phyloP scores from a whole-genome alignment of 1,140 invertebrate species.

The Aethina tumida region DNA sequence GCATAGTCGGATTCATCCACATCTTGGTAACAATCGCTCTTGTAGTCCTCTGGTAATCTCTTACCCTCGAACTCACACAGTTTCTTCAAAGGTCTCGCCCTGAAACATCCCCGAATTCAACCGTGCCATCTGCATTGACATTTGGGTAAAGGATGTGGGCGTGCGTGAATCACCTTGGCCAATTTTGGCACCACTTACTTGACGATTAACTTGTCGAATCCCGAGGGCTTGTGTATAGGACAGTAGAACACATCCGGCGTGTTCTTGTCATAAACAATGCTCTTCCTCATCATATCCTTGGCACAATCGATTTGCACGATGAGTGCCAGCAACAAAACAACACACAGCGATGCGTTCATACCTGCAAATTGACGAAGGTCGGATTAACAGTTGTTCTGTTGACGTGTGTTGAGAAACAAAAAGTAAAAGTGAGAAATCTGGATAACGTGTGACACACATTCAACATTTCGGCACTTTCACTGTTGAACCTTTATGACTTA shows the following conservation, averaged over 20 bases:
- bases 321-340: no score
- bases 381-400: no score
- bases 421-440: no score
- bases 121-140: neutral
- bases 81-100: conserved; percentile 57
- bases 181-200: conserved; percentile 32
- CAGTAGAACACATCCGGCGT: conserved; percentile 78
- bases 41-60: conserved; percentile 60
- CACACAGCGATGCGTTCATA: no score
- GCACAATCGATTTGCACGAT: no score
- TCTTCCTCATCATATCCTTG: conserved; percentile 70
- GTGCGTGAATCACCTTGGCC: neutral
- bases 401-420: no score
- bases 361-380: no score
- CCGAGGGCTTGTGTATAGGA: conserved; percentile 65
- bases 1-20: conserved; percentile 72
- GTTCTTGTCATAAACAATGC: conserved; percentile 73
- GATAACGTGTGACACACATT: no score
- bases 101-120: conserved; percentile 20
- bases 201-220: conserved; percentile 56
- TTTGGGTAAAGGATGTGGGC: neutral
- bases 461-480: no score
- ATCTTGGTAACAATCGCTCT: conserved; percentile 73
- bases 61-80: conserved; percentile 68
- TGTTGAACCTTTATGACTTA: no score